phyloP scores from a whole-genome alignment of 2,113 vertebrate genomes.

The Mustela nigripes region DNA sequence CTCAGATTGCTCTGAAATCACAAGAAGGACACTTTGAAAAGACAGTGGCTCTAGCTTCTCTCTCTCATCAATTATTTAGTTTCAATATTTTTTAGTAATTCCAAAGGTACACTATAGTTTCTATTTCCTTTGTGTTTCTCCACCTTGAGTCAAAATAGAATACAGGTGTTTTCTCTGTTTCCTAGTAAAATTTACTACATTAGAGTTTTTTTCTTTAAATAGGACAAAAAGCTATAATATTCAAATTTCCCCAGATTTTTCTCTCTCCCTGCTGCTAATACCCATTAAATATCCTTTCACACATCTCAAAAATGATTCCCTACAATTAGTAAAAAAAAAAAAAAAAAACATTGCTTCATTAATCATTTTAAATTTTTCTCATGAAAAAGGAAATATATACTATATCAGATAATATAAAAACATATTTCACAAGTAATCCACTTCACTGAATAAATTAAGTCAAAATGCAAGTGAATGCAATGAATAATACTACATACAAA shows the following conservation, averaged over 20 bases:
- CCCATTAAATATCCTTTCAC: background rate
- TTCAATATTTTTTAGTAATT: constrained; percentile 47
- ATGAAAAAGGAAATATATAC: constrained; percentile 6
- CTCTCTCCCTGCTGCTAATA: background rate
- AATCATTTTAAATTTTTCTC: background rate
- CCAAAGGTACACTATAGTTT: constrained; percentile 28
- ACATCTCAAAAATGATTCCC: background rate
- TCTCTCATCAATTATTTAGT: background rate
- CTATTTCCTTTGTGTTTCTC: background rate
- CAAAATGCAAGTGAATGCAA: background rate
- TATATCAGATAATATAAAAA: background rate
- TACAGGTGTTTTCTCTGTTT: background rate
- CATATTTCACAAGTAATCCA: background rate
- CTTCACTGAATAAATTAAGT: constrained; percentile 30
- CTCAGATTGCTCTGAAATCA: constrained; percentile 27
- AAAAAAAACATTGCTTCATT: background rate
- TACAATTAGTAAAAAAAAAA: background rate
- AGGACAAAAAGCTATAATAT: background rate
- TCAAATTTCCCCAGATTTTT: background rate
- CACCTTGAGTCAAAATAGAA: background rate
- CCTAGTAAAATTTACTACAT: constrained; percentile 29
- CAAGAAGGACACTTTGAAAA: background rate
- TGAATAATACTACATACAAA: background rate
- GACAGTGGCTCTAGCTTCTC: background rate
- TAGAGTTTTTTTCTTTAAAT: background rate